Percentiles rank a stretch among this genome's conserved stretches.
Conservation (phyloP, 2,113 vertebrate species). For the Tympanuchus pallidicinctus region DNA sequence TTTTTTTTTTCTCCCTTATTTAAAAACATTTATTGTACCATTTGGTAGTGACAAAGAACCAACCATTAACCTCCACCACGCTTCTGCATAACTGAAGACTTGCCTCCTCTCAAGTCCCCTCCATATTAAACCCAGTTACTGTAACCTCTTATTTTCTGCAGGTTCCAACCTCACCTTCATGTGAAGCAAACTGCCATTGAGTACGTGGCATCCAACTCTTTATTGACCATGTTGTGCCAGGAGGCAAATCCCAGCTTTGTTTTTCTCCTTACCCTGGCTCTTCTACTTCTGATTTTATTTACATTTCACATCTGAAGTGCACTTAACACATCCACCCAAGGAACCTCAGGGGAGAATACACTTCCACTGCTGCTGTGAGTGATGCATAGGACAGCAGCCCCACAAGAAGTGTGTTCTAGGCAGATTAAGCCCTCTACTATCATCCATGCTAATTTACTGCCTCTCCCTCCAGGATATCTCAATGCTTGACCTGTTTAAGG, state of each 20-base stretch:
- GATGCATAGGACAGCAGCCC: background rate
- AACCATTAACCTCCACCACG: background rate
- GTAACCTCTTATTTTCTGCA: background rate
- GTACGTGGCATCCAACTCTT: background rate
- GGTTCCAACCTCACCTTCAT: background rate
- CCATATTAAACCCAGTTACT: background rate
- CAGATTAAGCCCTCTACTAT: background rate
- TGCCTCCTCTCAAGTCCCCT: background rate
- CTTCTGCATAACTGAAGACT: background rate
- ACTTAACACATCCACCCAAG: background rate
- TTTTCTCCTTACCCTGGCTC: background rate
- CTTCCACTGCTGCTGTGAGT: background rate
- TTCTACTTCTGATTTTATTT: background rate
- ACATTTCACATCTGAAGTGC: background rate
- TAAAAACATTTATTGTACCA: background rate
- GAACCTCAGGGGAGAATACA: background rate
- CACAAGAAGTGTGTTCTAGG: background rate
- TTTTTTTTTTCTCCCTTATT: background rate
- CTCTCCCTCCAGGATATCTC: background rate
- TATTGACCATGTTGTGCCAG: background rate
- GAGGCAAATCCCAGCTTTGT: background rate
- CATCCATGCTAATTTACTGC: background rate
- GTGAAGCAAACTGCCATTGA: background rate
- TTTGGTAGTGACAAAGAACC: background rate
- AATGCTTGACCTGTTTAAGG: background rate